Conservation (phyloP, 2,113 vertebrate species). For the Brevimyrus niger region DNA sequence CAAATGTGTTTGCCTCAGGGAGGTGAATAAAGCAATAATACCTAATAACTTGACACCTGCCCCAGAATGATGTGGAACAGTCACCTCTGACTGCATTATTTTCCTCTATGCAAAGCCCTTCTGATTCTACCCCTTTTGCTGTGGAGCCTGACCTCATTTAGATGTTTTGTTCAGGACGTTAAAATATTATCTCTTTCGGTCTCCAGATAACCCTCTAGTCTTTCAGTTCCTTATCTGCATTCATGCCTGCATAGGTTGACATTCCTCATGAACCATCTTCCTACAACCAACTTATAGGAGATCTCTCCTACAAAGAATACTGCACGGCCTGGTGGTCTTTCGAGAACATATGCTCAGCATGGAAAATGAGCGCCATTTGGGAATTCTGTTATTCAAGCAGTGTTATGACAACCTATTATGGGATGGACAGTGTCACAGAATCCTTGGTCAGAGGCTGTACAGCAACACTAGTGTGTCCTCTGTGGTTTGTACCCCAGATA, state of each 20-base stretch:
- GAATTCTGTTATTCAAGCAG: background rate
- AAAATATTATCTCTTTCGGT: background rate
- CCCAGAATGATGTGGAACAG: background rate
- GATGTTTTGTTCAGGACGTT: background rate
- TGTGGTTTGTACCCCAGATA: background rate
- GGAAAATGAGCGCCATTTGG: background rate
- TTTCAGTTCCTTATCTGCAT: background rate
- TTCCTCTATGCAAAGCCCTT: background rate
- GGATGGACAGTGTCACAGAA: background rate
- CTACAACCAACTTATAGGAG: background rate
- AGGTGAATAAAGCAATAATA: slow-evolving; percentile 1
- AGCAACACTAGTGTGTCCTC: background rate
- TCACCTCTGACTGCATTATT: background rate
- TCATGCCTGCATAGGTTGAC: background rate
- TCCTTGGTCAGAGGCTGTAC: background rate
- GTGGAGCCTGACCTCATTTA: background rate
- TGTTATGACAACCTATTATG: background rate
- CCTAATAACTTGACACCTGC: background rate
- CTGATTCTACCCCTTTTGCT: background rate
- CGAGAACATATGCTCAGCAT: background rate
- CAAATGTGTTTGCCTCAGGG: background rate
- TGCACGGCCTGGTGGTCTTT: background rate
- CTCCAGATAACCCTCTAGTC: background rate
- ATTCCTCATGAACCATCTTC: background rate
- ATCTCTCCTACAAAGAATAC: background rate